phyloP scores from a whole-genome alignment of 2,888 invertebrate species.

The Torymus tubicola region DNA sequence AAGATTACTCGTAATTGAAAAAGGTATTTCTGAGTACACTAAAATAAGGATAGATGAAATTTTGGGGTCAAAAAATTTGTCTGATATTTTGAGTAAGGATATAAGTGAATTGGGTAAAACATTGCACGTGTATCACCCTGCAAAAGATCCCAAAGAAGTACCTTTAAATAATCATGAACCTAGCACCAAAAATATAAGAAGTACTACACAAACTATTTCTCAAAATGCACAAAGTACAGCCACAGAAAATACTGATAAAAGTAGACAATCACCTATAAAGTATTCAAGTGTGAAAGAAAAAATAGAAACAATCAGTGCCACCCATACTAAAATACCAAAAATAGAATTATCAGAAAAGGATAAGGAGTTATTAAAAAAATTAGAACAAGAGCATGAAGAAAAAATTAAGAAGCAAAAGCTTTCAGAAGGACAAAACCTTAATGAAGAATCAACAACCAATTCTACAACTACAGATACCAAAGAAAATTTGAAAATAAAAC shows the following conservation, averaged over 20 bases:
- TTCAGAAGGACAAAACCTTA: constrained; percentile 35
- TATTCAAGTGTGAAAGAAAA: constrained; percentile 74
- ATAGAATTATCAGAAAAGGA: constrained; percentile 78
- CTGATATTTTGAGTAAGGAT: constrained; percentile 41
- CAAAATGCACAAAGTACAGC: constrained; percentile 20
- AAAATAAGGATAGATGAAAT: constrained; percentile 68
- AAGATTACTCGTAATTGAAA: constrained; percentile 83
- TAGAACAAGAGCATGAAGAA: constrained; percentile 77
- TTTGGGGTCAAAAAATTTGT: constrained; percentile 58
- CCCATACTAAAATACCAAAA: constrained; percentile 71
- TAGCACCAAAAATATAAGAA: constrained; percentile 8
- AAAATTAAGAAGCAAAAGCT: constrained; percentile 63
- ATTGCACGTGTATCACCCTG: constrained; percentile 66
- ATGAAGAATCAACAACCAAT: constrained; percentile 4
- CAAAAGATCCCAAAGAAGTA: constrained; percentile 71
- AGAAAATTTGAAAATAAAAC: constrained; percentile 23
- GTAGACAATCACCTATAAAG: constrained; percentile 56
- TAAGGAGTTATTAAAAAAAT: constrained; percentile 76
- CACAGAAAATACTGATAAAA: constrained; percentile 47
- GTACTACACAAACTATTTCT: constrained; percentile 15
- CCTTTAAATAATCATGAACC: constrained; percentile 17
- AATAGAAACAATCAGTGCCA: constrained; percentile 68
- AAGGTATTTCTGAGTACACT: constrained; percentile 83
- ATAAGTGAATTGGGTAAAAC: constrained; percentile 54
- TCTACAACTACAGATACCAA: constrained; percentile 13